Base-by-base conservation (phyloP, 1,140 invertebrate genomes). In the Trichogramma pretiosum region DNA sequence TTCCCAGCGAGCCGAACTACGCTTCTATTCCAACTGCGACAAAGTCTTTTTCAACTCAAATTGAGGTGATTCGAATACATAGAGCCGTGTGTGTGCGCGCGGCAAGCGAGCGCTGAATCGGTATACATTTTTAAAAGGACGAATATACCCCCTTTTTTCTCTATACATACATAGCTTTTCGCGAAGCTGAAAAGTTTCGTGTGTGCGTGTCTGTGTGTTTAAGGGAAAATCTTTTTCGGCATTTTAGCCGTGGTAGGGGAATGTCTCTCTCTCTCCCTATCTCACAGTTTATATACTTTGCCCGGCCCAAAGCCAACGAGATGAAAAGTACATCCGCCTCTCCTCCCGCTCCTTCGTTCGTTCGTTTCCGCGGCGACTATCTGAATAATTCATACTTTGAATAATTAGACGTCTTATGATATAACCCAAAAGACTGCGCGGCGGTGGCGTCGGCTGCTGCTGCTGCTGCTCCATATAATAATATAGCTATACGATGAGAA, bases 381-480 rank as follows among this genome's bases (percentile, higher is more conserved):
- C 26, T 60, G 56, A 60, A 60, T 60, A 52, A 60, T 60, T 58
- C 58, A 60, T 60, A 48, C 34, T 10, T 14, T 46, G 57, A 57
- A 58, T 59, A 58, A 58, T 60, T 57, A 60, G 56, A 37, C 53
- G 39, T 50, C 51, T 60, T 57, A 55, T 53, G 49, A 46, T 26
- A n/a, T n/a, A n/a, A 30, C n/a, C 23, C 26, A 17, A 21, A 21
- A 39, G 28, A 32, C 13, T 11, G 10, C 38, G 30, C 18, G 40
- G 22, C 18, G 28, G 38, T 50, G 44, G 28, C 33, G 11, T 18
- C 28, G n/a, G n/a, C n/a, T n/a, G n/a, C n/a, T n/a, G n/a, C n/a
- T n/a, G n/a, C n/a, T n/a, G n/a, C n/a, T n/a, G n/a, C 35, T 28
- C 16, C 19, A 44, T 24, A 37, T 26, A 22, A 13, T 22, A 36